These are phyloP conservation scores for Hydrolagus colliei DNA, from an alignment of 2,797 vertebrate genomes.

Conservation along the genomic window DNA sequence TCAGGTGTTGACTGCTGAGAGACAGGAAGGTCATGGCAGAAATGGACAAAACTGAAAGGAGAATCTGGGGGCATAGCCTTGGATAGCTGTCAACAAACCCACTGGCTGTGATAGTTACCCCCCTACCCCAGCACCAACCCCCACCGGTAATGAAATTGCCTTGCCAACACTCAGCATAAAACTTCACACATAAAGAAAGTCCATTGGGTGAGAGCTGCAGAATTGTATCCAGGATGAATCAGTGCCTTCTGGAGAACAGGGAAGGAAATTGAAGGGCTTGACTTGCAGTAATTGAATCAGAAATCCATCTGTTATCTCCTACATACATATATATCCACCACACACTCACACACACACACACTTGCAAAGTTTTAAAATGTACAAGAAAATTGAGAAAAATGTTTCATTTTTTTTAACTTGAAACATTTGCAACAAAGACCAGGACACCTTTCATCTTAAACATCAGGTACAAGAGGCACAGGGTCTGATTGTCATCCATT, in stretches of 20 bases:
- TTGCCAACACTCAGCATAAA: not conserved
- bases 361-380: not conserved
- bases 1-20: no score
- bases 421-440: not conserved
- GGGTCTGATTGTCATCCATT: conserved; percentile 7
- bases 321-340: no score
- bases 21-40: no score
- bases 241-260: not conserved
- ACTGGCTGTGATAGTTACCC: no score
- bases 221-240: not conserved
- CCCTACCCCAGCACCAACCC: no score
- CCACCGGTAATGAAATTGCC: not conserved
- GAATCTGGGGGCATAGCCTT: no score
- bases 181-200: not conserved
- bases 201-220: not conserved
- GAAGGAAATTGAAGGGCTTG: not conserved
- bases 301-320: not conserved
- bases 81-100: no score
- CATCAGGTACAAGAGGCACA: not conserved
- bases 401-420: not conserved
- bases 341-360: not conserved
- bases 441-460: not conserved
- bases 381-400: not conserved
- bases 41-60: no score
- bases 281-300: not conserved